Evolutionary conservation across 2,888 invertebrate species (phyloP).

Genomic region (Fissipunctia ypsillon): DNA sequence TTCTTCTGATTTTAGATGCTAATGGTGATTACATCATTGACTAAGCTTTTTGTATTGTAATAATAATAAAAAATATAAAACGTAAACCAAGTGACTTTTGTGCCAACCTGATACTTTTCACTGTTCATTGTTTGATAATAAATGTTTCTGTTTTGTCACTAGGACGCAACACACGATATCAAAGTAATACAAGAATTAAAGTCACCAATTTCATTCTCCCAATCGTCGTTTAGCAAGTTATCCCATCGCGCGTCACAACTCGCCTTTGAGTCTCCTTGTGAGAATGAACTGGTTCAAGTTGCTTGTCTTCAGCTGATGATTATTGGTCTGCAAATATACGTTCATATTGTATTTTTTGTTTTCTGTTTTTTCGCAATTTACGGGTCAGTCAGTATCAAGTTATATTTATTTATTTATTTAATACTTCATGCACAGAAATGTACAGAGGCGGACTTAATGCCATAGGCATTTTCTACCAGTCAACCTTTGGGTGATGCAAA

Average conservation of each 20-base stretch:
- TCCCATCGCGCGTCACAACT: not conserved
- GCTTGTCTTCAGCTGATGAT: not conserved
- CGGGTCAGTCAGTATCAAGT: too few relatives aligned
- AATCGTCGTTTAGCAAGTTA: not conserved
- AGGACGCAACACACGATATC: not conserved
- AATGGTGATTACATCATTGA: too few relatives aligned
- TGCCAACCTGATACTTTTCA: slow-evolving; percentile 13
- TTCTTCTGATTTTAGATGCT: too few relatives aligned
- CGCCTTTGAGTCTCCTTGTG: not conserved
- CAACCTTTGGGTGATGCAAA: too few relatives aligned
- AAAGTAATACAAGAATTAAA: not conserved
- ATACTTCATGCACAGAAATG: too few relatives aligned
- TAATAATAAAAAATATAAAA: too few relatives aligned
- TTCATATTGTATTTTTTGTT: not conserved
- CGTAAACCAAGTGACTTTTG: too few relatives aligned
- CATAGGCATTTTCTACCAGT: too few relatives aligned
- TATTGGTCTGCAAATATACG: slow-evolving; percentile 1
- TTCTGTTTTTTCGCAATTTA: too few relatives aligned
- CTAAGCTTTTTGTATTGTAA: too few relatives aligned
- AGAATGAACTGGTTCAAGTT: not conserved
- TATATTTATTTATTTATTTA: too few relatives aligned
- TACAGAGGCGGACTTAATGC: too few relatives aligned
- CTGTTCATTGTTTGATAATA: not conserved
- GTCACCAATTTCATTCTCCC: not conserved
- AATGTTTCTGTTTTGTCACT: not conserved